Evolutionary conservation across 2,888 invertebrate genomes (phyloP), one percentile per base, ranked within the genome.

Genomic region (Myopa tessellatipennis): DNA sequence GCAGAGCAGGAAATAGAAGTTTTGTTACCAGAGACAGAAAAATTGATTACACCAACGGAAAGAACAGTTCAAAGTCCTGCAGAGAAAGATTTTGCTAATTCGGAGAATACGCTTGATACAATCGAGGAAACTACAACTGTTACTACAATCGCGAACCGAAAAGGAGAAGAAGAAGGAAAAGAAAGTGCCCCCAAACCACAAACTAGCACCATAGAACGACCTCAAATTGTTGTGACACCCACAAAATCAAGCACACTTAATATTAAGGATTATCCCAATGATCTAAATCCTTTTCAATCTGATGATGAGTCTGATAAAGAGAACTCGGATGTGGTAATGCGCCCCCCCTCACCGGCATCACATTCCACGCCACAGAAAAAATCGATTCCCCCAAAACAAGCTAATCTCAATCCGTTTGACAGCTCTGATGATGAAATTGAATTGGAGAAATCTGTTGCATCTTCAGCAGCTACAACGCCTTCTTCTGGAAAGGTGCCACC

Each of bases 211-310:
- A 80, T 70, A 26, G 55, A 63, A 14, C 55, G 52, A n/a, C 12
- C 34, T 65, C 38, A 7, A 55, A 45, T 50, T 50, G 61, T 16
- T 67, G 36, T 16, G 65, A 36, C 34, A 52, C 72, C 8, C 52
- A 60, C 10, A 36, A 76, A 50, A 61, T 67, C 72, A 4, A 68
- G 63, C 18, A 58, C 34, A 36, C 65, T 38, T 36, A 65, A 26
- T 61, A 26, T 38, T 7, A 65, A 78, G n/a, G 74, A 70, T 45
- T 96, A 96, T 90, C 96, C 96, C 0, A 92, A 92, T 81, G 92
- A 94, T 85, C 90, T 96, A 80, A 96, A 97, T 91, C 96, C 96
- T 6, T 97, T 97, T 89, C 93, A 92, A 55, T 94, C 93, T 82
- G 90, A 89, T 74, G 90, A 90, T 70, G 90, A 78, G 7, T 10